Evolutionary conservation across 2,797 vertebrate species (phyloP).

Genomic region (Acropternis orthonyx): DNA sequence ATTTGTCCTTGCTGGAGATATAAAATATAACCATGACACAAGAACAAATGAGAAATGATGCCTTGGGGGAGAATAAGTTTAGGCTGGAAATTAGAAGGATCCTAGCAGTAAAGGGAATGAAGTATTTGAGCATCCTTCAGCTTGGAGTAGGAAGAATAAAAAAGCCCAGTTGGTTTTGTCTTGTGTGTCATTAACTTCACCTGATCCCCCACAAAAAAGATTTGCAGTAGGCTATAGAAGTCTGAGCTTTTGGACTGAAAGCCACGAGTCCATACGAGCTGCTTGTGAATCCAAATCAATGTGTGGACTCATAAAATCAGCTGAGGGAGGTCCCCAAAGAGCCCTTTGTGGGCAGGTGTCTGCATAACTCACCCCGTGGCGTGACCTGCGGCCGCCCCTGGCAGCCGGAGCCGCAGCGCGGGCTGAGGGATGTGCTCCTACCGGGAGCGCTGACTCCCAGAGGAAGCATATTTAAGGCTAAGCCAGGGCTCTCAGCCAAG

Average conservation of each 20-base stretch:
- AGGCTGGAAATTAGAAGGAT: conserved; percentile 44
- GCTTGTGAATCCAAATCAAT: not conserved
- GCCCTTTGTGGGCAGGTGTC: not conserved
- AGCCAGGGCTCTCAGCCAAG: not conserved
- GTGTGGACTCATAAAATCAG: not conserved
- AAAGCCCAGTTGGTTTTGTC: not conserved
- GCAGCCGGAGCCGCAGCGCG: accelerated
- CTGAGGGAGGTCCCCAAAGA: not conserved
- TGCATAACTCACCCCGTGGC: accelerated
- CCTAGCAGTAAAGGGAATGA: not conserved
- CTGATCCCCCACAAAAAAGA: not conserved
- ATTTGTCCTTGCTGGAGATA: conserved; percentile 1
- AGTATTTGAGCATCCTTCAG: not conserved
- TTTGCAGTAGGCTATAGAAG: not conserved
- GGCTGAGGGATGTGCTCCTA: accelerated
- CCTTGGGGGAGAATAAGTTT: conserved; percentile 33
- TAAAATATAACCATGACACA: conserved; percentile 28
- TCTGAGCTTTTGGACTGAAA: not conserved
- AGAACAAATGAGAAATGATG: conserved; percentile 38
- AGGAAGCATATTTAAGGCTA: not conserved
- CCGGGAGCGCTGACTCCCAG: accelerated
- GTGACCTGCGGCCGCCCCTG: accelerated
- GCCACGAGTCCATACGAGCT: not conserved
- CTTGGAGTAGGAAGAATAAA: not conserved
- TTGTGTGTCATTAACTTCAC: not conserved